These are phyloP conservation scores for cattle (Bos taurus) DNA, from an alignment of 2,113 vertebrate species.

Conservation along the genomic window ARS-UCD2.0 NC_037328.1:17728001-17728500, in stretches of 20 bases:
- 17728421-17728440: neutral
- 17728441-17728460: neutral
- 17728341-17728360: neutral
- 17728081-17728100: neutral
- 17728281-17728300: neutral
- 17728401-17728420: neutral
- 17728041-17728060: too few species aligned
- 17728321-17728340: neutral
- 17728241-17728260: neutral
- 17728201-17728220: neutral
- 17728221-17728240: accelerated
- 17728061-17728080: neutral
- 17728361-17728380: neutral
- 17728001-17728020: too few species aligned
- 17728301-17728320: neutral
- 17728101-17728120: neutral
- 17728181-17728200: neutral
- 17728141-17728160: neutral
- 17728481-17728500: neutral
- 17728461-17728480: neutral
- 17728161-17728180: neutral
- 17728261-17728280: neutral
- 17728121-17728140: neutral
- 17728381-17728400: neutral
- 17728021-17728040: too few species aligned